phyloP scores from a whole-genome alignment of 2,797 vertebrate genomes.

The Pyrocephalus nanus region DNA sequence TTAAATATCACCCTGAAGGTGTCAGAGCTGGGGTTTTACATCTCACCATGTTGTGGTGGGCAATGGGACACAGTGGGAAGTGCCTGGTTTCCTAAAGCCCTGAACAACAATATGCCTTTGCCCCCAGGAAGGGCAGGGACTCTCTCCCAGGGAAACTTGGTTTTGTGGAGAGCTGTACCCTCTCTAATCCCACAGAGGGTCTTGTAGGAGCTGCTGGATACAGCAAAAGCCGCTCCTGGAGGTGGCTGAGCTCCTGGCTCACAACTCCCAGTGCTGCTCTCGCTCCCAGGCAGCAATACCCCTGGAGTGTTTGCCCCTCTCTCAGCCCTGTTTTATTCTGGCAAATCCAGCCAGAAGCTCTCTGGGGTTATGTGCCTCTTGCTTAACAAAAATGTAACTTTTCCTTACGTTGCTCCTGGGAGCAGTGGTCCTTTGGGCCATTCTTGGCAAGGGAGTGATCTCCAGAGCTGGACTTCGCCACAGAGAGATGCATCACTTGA shows the following conservation, averaged over 20 bases:
- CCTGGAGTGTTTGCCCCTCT: fast-evolving
- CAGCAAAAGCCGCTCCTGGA: background rate
- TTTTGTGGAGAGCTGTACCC: background rate
- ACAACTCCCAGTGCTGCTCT: background rate
- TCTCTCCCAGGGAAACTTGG: fast-evolving
- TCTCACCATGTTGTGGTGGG: background rate
- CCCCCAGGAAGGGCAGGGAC: background rate
- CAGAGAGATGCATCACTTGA: background rate
- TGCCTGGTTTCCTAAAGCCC: background rate
- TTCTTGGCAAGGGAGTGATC: background rate
- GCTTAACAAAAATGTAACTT: background rate
- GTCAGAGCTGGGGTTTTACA: background rate
- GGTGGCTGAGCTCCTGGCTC: background rate
- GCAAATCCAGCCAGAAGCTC: background rate
- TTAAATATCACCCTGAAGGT: background rate
- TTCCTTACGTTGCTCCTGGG: background rate
- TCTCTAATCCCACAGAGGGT: background rate
- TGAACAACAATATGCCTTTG: fast-evolving
- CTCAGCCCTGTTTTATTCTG: background rate
- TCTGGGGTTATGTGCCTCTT: fast-evolving
- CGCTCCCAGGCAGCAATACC: fast-evolving
- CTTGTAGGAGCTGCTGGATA: background rate
- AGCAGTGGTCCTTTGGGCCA: background rate
- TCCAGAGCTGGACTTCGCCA: background rate
- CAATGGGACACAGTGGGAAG: background rate